These are phyloP conservation scores for Centropus bengalensis DNA, from an alignment of 2,113 vertebrate genomes.

Conservation along the genomic window DNA sequence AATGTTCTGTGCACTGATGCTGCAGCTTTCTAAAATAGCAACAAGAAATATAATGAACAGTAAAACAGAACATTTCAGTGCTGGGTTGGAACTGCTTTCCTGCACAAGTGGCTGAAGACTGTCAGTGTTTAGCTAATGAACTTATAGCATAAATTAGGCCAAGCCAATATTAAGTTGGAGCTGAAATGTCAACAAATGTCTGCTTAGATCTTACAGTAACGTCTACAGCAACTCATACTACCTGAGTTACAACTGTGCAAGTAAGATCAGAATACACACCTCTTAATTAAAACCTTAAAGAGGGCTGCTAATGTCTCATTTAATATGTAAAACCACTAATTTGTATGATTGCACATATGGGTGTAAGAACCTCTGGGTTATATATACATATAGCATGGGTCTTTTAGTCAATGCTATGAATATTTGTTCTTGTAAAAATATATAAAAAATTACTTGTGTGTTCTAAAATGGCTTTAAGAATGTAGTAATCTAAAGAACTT, in stretches of 20 bases:
- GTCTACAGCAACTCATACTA: not conserved
- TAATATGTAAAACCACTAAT: slow-evolving; percentile 3
- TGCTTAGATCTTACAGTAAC: not conserved
- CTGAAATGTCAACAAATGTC: not conserved
- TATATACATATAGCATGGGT: not conserved
- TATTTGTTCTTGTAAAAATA: not conserved
- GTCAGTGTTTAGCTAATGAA: slow-evolving; percentile 5
- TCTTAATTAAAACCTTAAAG: slow-evolving; percentile 2
- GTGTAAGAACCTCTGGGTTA: not conserved
- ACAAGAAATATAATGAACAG: not conserved
- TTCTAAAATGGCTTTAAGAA: not conserved
- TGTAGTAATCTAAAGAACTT: not conserved
- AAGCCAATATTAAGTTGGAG: not conserved
- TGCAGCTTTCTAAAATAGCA: not conserved
- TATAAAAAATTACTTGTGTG: not conserved
- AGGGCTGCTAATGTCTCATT: not conserved
- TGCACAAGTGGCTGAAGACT: slow-evolving; percentile 25
- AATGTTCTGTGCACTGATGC: not conserved
- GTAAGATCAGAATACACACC: not conserved
- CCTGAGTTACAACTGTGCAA: not conserved
- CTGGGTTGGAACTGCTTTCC: slow-evolving; percentile 7
- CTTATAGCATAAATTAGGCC: slow-evolving; percentile 10
- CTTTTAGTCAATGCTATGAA: not conserved
- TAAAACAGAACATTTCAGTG: not conserved
- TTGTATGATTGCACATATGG: not conserved